Evolutionary conservation across 2,888 invertebrate genomes (phyloP), one percentile per base, ranked within the genome.

Genomic region (Dolichopus griseipennis): DNA sequence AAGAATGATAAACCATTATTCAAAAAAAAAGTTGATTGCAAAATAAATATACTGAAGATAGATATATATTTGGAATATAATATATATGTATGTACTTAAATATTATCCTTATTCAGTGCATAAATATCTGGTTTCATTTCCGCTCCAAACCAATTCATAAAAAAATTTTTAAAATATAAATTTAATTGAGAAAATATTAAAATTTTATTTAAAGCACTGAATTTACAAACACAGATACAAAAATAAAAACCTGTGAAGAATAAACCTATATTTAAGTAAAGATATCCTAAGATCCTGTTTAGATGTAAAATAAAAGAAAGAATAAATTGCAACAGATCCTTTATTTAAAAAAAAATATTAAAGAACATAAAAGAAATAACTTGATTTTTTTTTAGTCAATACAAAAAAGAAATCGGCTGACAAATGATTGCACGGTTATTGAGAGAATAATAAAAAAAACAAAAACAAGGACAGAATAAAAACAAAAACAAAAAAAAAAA

Each of bases 51-150:
- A 12, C n/a, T 18, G 15, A 52, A 52, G 43, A 52, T 12, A 52
- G 4, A 18, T 52, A 52, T 6, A 52, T 18, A n/a, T n/a, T n/a
- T n/a, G n/a, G n/a, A n/a, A n/a, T n/a, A n/a, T n/a, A n/a, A n/a
- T n/a, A 27, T 27, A 27, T 5, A 27, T 27, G 5, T 27, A 52
- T 18, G 18, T 10, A 37, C 37, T 10, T 10, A 37, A 15, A 52
- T 52, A 15, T 52, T 52, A 52, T 52, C 52, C 52, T 52, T 52
- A 52, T 52, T 63, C 63, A 63, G 63, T 18, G 12, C 52, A 52
- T 52, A 52, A 63, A 63, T 63, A 63, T 63, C 63, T 63, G 63
- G 63, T 63, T 63, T 63, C 63, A 63, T 63, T 63, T 63, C 63
- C 63, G 63, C 63, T 63, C 63, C 27, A 27, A 63, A 33, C 22